Conservation (phyloP, 2,888 invertebrate species). For the Monoplex corrugatus region DNA sequence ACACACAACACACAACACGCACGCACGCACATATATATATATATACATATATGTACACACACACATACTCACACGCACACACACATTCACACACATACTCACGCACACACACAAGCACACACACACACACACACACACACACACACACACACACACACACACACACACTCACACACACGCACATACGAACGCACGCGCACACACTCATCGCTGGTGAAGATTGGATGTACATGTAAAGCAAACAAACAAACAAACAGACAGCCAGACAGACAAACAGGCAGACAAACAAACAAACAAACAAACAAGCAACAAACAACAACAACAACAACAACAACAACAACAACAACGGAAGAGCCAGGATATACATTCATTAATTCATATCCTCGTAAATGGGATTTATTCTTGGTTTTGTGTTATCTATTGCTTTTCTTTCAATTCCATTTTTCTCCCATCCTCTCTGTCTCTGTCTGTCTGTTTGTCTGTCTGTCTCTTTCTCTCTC, state of each 20-base stretch:
- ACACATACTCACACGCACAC: neutral
- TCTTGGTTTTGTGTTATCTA: neutral
- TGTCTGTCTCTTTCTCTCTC: neutral
- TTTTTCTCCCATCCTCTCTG: neutral
- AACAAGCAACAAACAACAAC: neutral
- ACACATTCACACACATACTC: neutral
- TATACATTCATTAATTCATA: neutral
- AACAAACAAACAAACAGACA: neutral
- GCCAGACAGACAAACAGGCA: neutral
- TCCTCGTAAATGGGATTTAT: neutral
- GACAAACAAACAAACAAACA: neutral
- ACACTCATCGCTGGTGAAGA: no score
- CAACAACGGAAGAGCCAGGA: neutral
- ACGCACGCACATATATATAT: neutral
- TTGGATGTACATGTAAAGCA: neutral
- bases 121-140: constrained; percentile 16
- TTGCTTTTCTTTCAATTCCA: neutral
- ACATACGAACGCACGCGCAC: neutral
- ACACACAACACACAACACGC: constrained; percentile 10
- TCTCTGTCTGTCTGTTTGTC: neutral
- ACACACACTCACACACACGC: neutral
- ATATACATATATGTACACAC: neutral
- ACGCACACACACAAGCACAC: neutral
- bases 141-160: neutral
- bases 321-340: neutral